A percentile compares a stretch with the other conserved stretches of the same genome.
phyloP scores from a whole-genome alignment of 2,797 vertebrate species.

The Poeciliopsis infans region DNA sequence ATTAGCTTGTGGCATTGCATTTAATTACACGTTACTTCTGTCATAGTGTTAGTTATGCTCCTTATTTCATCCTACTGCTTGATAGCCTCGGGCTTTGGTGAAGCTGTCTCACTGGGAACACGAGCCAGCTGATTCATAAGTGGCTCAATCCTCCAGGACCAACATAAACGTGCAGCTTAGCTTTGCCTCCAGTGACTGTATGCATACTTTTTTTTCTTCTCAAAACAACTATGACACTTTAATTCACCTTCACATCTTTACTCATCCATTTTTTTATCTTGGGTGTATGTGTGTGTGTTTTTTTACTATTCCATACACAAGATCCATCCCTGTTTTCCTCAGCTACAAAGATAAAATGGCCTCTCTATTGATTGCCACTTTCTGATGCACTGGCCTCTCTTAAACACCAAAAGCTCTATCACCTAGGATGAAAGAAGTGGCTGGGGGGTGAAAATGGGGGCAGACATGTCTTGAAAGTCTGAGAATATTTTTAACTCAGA shows the following conservation, averaged over 20 bases:
- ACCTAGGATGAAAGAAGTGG: slow-evolving; percentile 42
- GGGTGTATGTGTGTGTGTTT: not conserved
- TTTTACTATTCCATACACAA: slow-evolving; percentile 43
- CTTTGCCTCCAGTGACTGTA: slow-evolving; percentile 44
- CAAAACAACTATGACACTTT: slow-evolving; percentile 59
- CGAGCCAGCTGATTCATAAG: slow-evolving; percentile 66
- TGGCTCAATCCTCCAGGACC: slow-evolving; percentile 48
- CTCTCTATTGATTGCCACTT: slow-evolving; percentile 73
- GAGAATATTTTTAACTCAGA: slow-evolving; percentile 55
- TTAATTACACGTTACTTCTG: slow-evolving; percentile 72
- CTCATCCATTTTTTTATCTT: slow-evolving; percentile 45
- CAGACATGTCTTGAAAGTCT: slow-evolving; percentile 38
- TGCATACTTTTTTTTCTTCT: slow-evolving; percentile 39
- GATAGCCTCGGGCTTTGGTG: slow-evolving; percentile 50
- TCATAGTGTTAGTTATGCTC: slow-evolving; percentile 64
- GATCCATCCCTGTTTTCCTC: slow-evolving; percentile 53
- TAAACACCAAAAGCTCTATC: slow-evolving; percentile 69
- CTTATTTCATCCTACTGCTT: slow-evolving; percentile 59
- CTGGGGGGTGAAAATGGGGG: slow-evolving; percentile 36
- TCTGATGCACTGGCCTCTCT: slow-evolving; percentile 65
- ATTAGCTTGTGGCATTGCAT: slow-evolving; percentile 63
- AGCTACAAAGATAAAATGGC: slow-evolving; percentile 75
- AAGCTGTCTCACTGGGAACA: slow-evolving; percentile 60
- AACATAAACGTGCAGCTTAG: slow-evolving; percentile 51
- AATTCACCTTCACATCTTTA: slow-evolving; percentile 60